Percentiles rank a stretch among this genome's conserved stretches.
phyloP scores from a whole-genome alignment of 1,140 invertebrate species.

The Aphelenchoides avenae region DNA sequence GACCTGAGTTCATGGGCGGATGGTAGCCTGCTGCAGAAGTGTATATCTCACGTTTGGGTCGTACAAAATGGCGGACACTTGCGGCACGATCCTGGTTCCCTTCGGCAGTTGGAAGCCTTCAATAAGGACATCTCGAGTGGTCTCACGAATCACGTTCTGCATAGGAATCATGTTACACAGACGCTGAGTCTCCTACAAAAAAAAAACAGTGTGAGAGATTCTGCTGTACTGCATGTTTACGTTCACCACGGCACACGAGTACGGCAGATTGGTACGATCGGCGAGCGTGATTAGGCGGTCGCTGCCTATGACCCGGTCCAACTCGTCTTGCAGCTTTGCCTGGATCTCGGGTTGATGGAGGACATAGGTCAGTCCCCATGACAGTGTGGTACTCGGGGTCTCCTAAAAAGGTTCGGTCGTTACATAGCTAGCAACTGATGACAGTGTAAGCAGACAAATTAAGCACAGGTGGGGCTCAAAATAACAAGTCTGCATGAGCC shows the following conservation, averaged over 20 bases:
- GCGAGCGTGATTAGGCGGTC: constrained; percentile 3
- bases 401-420: too few relatives aligned
- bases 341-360: constrained; percentile 17
- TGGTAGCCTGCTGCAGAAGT: background rate
- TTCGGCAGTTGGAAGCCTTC: constrained; percentile 6
- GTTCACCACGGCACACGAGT: constrained; percentile 11
- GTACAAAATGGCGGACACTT: constrained; percentile 1
- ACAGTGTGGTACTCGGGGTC: background rate
- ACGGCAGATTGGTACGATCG: constrained; percentile 13
- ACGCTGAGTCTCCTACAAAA: too few relatives aligned
- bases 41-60: constrained; percentile 50
- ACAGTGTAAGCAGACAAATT: too few relatives aligned
- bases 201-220: too few relatives aligned
- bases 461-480: too few relatives aligned
- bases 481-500: too few relatives aligned
- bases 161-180: too few relatives aligned
- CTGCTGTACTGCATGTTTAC: too few relatives aligned
- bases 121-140: too few relatives aligned
- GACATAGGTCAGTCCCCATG: constrained; percentile 8
- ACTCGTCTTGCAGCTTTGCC: constrained; percentile 14
- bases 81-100: background rate
- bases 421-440: too few relatives aligned
- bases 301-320: constrained; percentile 14
- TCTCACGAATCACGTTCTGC: too few relatives aligned
- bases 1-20: background rate